Evolutionary conservation across 2,888 invertebrate species (phyloP), one percentile per base, ranked within the genome.

Genomic region (Parnassius smintheus): DNA sequence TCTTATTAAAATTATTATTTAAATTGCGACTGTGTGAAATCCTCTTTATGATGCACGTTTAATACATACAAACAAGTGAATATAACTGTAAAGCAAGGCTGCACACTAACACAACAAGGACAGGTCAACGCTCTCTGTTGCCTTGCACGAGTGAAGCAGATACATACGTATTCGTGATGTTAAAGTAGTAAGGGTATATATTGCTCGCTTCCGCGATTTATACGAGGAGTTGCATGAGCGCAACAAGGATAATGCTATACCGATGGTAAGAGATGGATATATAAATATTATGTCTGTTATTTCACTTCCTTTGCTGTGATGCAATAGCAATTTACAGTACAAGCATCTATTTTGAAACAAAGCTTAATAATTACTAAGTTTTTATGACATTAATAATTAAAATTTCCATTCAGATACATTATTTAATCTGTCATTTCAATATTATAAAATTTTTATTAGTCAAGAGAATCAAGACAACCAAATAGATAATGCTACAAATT

Each of bases 101-200:
- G 86, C 91, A 91, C 91, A 91, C 91, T 83, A 73, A 66, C 76
- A 65, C 75, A 91, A 83, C 91, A 91, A 91, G 91, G 91, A 91
- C 91, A 91, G 91, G 91, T 91, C 91, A 91, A 89, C 85, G 91
- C 85, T 87, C 91, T 89, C 85, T 70, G 86, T 91, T 90, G 90
- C 91, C 91, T 91, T 91, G 91, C 86, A 81, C 80, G 83, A 87
- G 77, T 75, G 82, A 76, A 78, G 78, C 72, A 67, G 76, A 75
- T 59, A 76, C 81, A 90, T 75, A 76, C 72, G 64, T 67, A 64
- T 67, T 66, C 59, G 61, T 50, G 66, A 74, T 58, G 83, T 66
- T 75, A 69, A 76, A 91, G 71, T 68, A 77, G 78, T 77, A 78
- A 66, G 70, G 72, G 64, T 66, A 73, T 65, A 78, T 52, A 64